Base-by-base conservation (phyloP, 2,113 vertebrate species). In the Paralichthys olivaceus region DNA sequence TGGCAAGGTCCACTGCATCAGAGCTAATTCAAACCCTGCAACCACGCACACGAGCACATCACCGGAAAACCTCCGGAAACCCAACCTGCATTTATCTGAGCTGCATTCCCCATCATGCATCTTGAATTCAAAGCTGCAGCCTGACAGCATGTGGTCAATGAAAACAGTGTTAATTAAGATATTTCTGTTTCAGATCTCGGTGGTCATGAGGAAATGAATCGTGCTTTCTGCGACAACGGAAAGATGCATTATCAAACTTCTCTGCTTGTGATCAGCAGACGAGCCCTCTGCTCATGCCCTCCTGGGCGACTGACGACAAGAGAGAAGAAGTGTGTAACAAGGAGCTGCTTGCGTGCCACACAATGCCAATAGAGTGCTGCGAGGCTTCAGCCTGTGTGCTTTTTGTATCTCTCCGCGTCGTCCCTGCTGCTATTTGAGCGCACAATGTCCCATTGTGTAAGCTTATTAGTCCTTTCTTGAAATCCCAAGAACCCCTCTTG, bases 401-500 rank as follows among this genome's bases (percentile, higher is more conserved):
- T 79, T 83, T 75, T 85, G 79, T 83, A 79, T 84, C 75, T 68
- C 77, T 70, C 77, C 25, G 76, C 78, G 80, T 84, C 84, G 19
- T 86, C 82, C 72, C 77, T 69, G 40, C 55, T 71, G 80, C 84
- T 69, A 54, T 82, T 81, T 43, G 70, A 81, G 76, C 58, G 11
- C 77, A 90, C 85, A 83, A 34, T 79, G 82, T 83, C 70, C 81
- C 60, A 80, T 83, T 90, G 88, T 89, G 79, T 47, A 7, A 26
- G 54, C 64, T 75, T 79, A 85, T 82, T 86, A 82, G 78, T 53
- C 65, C 79, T 79, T 74, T 77, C 72, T 84, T 80, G 69, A 89
- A 87, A 88, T 75, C 84, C 86, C 45, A 63, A 84, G 84, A 62
- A 84, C 83, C 69, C 69, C 78, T 76, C 79, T 81, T 69, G 55